A percentile compares a stretch with the other conserved stretches of the same genome.
Conservation (phyloP, 2,113 vertebrate species). For the Triplophysa tibetana region DNA sequence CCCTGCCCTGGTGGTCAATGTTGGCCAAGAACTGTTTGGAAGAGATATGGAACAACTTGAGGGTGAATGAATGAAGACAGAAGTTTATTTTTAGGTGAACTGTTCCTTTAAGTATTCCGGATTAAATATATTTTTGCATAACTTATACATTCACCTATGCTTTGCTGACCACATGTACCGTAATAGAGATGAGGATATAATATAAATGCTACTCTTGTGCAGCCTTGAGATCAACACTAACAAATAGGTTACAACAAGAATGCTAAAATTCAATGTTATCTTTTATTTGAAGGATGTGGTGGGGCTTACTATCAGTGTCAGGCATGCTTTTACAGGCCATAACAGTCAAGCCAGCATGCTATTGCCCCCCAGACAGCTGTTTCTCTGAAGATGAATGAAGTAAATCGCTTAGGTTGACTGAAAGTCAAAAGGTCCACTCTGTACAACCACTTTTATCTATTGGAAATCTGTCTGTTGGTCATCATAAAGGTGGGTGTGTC, state of each 20-base stretch:
- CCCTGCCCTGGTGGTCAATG: no score
- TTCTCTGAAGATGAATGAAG: conserved; percentile 13
- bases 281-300: background rate
- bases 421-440: conserved; percentile 3
- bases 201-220: background rate
- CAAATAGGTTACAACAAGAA: background rate
- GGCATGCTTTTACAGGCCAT: background rate
- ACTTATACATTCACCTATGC: no score
- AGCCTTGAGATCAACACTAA: background rate
- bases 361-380: background rate
- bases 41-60: no score
- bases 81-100: no score
- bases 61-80: no score
- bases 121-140: no score
- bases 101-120: no score
- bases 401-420: background rate
- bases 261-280: background rate
- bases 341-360: background rate
- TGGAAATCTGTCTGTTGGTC: conserved; percentile 13
- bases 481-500: conserved; percentile 32
- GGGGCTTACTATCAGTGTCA: background rate
- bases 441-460: conserved; percentile 22
- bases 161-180: background rate
- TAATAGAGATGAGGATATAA: background rate
- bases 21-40: no score